phyloP scores from a whole-genome alignment of 2,797 vertebrate species.

The Halcyon smyrnensis region DNA sequence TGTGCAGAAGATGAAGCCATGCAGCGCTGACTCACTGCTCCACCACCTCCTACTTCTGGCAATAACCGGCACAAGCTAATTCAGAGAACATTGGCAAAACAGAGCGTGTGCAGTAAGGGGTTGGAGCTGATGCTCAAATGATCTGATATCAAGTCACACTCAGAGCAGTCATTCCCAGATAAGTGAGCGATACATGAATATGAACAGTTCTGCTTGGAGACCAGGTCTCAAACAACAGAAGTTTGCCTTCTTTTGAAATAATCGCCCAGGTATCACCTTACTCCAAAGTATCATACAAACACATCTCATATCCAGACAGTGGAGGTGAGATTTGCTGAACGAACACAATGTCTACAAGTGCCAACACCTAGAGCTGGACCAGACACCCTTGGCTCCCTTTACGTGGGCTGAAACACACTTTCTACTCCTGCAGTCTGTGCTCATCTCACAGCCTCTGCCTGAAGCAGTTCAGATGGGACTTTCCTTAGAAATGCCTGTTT shows the following conservation, averaged over 20 bases:
- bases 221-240: not conserved
- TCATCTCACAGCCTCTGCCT: not conserved
- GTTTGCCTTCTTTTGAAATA: not conserved
- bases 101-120: not conserved
- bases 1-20: slow-evolving; percentile 14
- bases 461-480: not conserved
- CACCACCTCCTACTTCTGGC: slow-evolving; percentile 28
- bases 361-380: not conserved
- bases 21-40: slow-evolving; percentile 20
- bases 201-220: not conserved
- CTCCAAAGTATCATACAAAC: not conserved
- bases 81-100: not conserved
- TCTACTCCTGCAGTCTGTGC: not conserved
- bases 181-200: accelerated
- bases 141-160: not conserved
- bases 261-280: not conserved
- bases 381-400: not conserved
- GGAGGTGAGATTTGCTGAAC: not conserved
- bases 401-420: accelerated
- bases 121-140: not conserved
- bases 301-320: not conserved
- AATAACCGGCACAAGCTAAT: not conserved
- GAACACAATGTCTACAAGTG: not conserved
- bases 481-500: not conserved
- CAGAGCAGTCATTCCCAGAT: not conserved